A percentile compares a stretch with the other conserved stretches of the same genome.
These are phyloP conservation scores for Myotis pilosus DNA, from an alignment of 2,797 vertebrate species.

Conservation along the genomic window DNA sequence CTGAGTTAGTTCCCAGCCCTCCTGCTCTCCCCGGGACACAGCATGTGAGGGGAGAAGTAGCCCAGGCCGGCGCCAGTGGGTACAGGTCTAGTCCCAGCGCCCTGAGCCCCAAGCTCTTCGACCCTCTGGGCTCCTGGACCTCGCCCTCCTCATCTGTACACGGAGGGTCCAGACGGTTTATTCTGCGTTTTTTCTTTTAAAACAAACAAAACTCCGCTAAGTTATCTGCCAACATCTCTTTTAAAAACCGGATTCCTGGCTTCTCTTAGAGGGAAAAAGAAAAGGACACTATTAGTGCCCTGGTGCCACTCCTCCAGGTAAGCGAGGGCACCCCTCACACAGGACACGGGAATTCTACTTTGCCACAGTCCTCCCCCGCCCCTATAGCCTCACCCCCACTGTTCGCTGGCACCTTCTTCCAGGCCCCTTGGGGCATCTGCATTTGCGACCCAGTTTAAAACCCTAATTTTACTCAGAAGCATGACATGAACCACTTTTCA, in stretches of 20 bases:
- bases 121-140: background rate
- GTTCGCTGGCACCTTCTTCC: background rate
- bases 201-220: background rate
- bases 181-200: background rate
- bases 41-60: rapidly evolving
- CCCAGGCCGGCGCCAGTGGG: background rate
- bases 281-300: rapidly evolving
- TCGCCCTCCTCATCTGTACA: too few species aligned
- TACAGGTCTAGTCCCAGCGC: background rate
- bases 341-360: rapidly evolving
- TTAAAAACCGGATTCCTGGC: background rate
- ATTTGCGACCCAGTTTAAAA: constrained; percentile 50
- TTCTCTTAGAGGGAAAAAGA: background rate
- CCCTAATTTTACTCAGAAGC: constrained; percentile 49
- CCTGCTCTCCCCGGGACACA: background rate
- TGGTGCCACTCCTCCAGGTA: background rate
- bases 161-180: background rate
- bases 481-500: background rate
- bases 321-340: background rate
- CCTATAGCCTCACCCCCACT: background rate
- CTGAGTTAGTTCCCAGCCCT: background rate
- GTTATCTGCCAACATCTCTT: background rate
- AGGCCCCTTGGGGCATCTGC: background rate
- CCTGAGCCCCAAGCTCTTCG: background rate
- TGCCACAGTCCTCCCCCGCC: background rate